A percentile compares a stretch with the other conserved stretches of the same genome.
These are phyloP conservation scores for Heliconius ismenius DNA, from an alignment of 2,888 invertebrate species.

Conservation along the genomic window DNA sequence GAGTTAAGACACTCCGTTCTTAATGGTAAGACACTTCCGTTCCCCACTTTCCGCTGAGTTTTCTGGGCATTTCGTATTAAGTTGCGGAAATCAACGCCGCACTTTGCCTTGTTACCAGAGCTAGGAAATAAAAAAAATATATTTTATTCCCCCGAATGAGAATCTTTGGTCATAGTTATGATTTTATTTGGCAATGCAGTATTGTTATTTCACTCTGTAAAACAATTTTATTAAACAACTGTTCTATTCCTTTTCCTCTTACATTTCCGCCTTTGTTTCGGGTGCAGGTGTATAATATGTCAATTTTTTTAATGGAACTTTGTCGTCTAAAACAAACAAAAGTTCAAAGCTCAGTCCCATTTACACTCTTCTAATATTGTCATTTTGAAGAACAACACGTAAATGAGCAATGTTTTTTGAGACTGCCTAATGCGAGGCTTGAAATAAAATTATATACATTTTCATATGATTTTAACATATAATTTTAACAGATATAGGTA, in stretches of 20 bases:
- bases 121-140: no score
- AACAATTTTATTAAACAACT: background rate
- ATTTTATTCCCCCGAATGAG: no score
- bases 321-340: background rate
- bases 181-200: background rate
- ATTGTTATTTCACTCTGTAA: background rate
- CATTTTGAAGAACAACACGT: slow-evolving; percentile 12
- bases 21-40: no score
- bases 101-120: no score
- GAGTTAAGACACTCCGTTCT: no score
- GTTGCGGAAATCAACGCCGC: no score
- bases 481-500: no score
- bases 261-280: background rate
- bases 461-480: background rate
- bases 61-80: no score
- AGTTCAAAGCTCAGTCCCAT: background rate
- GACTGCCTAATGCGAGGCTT: background rate
- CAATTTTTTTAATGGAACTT: background rate
- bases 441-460: background rate
- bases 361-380: slow-evolving; percentile 7
- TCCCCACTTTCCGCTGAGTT: no score
- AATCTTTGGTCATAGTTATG: background rate
- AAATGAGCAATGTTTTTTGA: background rate
- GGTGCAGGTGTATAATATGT: background rate
- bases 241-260: background rate